Conservation (phyloP, 64 coral and sea anemone genomes). For the Hydrozoanthus tunicans region DNA sequence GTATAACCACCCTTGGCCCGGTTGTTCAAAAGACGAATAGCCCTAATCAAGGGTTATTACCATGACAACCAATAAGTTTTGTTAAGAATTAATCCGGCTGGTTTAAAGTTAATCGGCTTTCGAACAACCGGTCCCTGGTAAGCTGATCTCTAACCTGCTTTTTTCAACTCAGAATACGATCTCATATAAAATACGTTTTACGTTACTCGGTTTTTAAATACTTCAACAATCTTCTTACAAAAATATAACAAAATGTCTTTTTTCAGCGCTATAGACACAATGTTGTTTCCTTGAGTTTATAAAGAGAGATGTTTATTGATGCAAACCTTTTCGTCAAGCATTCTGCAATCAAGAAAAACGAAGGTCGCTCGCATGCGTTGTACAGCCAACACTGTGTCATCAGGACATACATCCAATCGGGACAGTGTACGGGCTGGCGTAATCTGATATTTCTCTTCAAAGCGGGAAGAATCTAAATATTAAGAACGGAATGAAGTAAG, state of each 20-base stretch:
- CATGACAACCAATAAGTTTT: too few relatives aligned
- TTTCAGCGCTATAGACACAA: background rate
- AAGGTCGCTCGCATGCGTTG: conserved; percentile 17
- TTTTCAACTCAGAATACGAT: too few relatives aligned
- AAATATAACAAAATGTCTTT: background rate
- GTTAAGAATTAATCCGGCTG: too few relatives aligned
- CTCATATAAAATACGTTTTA: too few relatives aligned
- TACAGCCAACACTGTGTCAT: conserved; percentile 28
- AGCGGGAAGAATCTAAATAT: background rate
- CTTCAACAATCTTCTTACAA: too few relatives aligned
- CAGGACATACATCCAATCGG: conserved; percentile 27
- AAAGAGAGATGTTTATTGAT: background rate
- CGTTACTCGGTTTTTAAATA: too few relatives aligned
- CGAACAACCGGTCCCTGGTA: too few relatives aligned
- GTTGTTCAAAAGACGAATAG: too few relatives aligned
- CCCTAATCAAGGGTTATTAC: too few relatives aligned
- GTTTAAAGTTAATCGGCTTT: too few relatives aligned
- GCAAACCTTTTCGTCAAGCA: conserved; percentile 9
- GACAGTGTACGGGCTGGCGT: background rate
- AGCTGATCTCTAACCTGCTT: too few relatives aligned
- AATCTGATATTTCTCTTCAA: conserved; percentile 17
- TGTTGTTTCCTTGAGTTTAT: background rate
- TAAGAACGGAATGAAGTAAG: background rate
- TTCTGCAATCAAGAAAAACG: conserved; percentile 24
- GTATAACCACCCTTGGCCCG: too few relatives aligned